These are phyloP conservation scores for Pangasius djambal DNA, from an alignment of 2,797 vertebrate genomes.

Conservation along the genomic window DNA sequence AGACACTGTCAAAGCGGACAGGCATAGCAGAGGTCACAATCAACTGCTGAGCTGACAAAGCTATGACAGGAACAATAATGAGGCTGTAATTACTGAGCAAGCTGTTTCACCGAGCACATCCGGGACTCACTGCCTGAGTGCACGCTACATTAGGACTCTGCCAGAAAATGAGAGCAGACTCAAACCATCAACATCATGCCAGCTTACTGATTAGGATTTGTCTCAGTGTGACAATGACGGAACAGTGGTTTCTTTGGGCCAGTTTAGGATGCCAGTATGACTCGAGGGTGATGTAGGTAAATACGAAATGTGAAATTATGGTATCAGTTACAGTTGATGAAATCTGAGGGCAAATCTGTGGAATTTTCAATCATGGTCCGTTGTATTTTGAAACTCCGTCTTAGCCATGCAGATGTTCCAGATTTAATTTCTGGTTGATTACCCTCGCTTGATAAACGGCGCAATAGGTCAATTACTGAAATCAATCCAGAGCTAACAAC, in stretches of 20 bases:
- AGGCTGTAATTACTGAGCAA: constrained; percentile 61
- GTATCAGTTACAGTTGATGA: constrained; percentile 20
- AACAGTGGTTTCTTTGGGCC: constrained; percentile 29
- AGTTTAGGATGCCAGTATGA: constrained; percentile 30
- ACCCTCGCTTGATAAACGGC: constrained; percentile 50
- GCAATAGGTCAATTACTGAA: constrained; percentile 57
- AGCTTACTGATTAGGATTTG: constrained; percentile 51
- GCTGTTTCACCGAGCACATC: constrained; percentile 52
- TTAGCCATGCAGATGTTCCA: constrained; percentile 29
- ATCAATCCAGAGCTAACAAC: constrained; percentile 46
- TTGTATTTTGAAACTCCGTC: constrained; percentile 12
- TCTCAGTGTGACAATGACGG: constrained; percentile 43
- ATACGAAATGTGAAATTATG: constrained; percentile 9
- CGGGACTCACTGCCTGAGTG: constrained; percentile 49
- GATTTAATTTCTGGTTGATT: constrained; percentile 56
- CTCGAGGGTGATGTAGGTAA: background rate
- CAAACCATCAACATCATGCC: constrained; percentile 41
- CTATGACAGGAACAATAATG: constrained; percentile 59
- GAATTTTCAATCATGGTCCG: background rate
- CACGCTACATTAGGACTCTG: constrained; percentile 51
- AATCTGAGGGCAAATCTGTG: background rate
- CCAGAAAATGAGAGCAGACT: constrained; percentile 46
- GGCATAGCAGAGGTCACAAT: constrained; percentile 55
- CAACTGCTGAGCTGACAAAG: constrained; percentile 55
- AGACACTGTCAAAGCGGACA: constrained; percentile 52